Evolutionary conservation across 2,888 invertebrate species (phyloP).

Genomic region (Morpho helenor): DNA sequence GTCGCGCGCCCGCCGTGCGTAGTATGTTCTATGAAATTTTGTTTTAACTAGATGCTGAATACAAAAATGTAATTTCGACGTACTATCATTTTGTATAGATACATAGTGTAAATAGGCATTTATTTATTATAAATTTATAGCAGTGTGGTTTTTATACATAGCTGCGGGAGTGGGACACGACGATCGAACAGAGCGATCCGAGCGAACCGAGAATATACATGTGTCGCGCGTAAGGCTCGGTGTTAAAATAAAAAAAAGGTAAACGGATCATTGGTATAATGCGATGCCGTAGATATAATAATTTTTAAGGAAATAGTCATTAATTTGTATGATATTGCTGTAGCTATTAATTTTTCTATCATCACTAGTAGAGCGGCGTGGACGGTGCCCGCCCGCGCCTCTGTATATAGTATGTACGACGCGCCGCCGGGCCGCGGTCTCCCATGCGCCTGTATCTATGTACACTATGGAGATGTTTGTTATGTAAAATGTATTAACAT

Average conservation of each 20-base stretch:
- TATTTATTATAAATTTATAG: conserved; percentile 79
- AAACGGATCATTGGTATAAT: conserved; percentile 72
- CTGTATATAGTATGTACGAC: conserved; percentile 45
- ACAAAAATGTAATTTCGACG: conserved; percentile 72
- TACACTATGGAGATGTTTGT: conserved; percentile 76
- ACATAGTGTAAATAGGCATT: conserved; percentile 80
- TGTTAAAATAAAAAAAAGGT: conserved; percentile 49
- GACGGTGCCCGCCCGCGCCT: conserved; percentile 40
- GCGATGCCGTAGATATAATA: conserved; percentile 76
- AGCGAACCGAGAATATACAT: conserved; percentile 60
- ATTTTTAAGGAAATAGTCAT: conserved; percentile 79
- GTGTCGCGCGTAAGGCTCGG: conserved; percentile 64
- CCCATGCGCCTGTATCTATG: conserved; percentile 61
- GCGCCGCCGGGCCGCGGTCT: conserved; percentile 41
- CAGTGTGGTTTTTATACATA: conserved; percentile 76
- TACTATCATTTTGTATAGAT: conserved; percentile 78
- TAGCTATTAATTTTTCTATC: conserved; percentile 76
- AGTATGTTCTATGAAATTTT: conserved; percentile 68
- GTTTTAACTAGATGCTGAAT: conserved; percentile 73
- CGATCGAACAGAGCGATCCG: conserved; percentile 60
- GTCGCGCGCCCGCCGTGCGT: conserved; percentile 38
- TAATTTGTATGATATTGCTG: conserved; percentile 80
- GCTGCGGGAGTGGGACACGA: conserved; percentile 70
- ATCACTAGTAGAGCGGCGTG: conserved; percentile 51
- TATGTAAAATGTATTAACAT: conserved; percentile 79